Evolutionary conservation across 2,113 vertebrate genomes (phyloP), one percentile per base, ranked within the genome.

Genomic region (Romanogobio albipinnatus): DNA sequence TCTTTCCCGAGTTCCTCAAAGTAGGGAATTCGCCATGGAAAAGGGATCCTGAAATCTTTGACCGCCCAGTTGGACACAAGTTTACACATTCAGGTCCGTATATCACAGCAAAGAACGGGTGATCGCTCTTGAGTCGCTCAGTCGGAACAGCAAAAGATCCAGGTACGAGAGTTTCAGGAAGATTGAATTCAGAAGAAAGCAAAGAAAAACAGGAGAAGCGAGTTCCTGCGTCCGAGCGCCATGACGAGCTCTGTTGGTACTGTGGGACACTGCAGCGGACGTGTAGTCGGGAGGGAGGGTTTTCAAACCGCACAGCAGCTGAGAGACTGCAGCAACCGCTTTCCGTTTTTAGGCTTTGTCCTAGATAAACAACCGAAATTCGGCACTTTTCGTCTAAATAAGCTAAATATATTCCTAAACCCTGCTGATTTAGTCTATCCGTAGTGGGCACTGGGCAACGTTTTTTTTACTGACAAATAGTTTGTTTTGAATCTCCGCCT

Each of bases 201-300:
- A 76, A 87, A 85, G 43, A 84, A 70, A 81, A 81, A 74, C 64
- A 45, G 90, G 70, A 89, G 87, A 59, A 86, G 62, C 71, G 86
- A 87, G 90, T 83, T 90, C 88, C 85, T 8, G 77, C 88, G 73
- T 66, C 84, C 76, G 77, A 91, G 90, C 92, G 92, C 93, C 93
- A 95, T 94, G 93, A 90, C 92, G 91, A 92, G 86, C 87, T 79
- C 73, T 75, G 87, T 87, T 83, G 86, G 66, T 89, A 64, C 88
- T 87, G 76, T 88, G 91, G 87, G 64, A 87, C 82, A 76, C 86
- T 24, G 43, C 71, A 58, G 75, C 53, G 22, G 26, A 1, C 0
- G 7, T 9, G 9, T 0, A 11, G 7, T 22, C 9, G 89, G 1
- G 75, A 92, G 91, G 68, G 88, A 68, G 8, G 59, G 73, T 5